Percentiles rank a stretch among this genome's conserved stretches.
Conservation (phyloP, 2,888 invertebrate species). For the Mesorhabditis sp. region DNA sequence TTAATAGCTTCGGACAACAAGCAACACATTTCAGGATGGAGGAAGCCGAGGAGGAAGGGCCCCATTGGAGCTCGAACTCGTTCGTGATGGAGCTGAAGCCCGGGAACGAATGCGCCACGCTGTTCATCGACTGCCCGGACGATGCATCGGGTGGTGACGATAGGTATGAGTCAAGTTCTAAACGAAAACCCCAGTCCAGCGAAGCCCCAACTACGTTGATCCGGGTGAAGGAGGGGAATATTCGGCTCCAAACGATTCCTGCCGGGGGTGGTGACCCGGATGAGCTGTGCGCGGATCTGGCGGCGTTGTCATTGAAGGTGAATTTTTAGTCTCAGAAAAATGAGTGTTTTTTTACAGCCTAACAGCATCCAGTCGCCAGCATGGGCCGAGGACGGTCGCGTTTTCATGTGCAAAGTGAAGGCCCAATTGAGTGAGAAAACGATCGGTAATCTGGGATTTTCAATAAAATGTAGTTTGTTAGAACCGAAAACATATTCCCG, state of each 20-base stretch:
- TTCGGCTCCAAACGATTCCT: too few species aligned
- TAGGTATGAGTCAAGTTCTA: too few species aligned
- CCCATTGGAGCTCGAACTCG: neutral
- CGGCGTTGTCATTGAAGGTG: too few species aligned
- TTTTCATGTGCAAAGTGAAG: conserved; percentile 48
- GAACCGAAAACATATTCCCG: conserved; percentile 38
- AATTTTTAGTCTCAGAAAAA: too few species aligned
- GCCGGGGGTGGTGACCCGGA: too few species aligned
- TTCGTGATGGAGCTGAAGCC: neutral
- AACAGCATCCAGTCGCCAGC: conserved; percentile 54
- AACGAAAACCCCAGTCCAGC: too few species aligned
- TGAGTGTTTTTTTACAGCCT: conserved; percentile 18
- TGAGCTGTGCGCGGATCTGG: too few species aligned
- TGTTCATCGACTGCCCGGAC: conserved; percentile 2
- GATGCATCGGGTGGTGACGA: neutral
- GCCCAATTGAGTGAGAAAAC: conserved; percentile 8
- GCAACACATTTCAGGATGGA: too few species aligned
- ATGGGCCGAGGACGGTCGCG: conserved; percentile 39
- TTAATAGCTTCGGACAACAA: too few species aligned
- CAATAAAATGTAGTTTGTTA: conserved; percentile 9
- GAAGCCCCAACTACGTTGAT: too few species aligned
- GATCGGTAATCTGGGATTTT: too few species aligned
- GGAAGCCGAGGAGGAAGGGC: neutral
- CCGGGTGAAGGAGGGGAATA: too few species aligned
- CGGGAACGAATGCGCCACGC: neutral